Base-by-base conservation (phyloP, 2,113 vertebrate species). In the Maccullochella peelii region DNA sequence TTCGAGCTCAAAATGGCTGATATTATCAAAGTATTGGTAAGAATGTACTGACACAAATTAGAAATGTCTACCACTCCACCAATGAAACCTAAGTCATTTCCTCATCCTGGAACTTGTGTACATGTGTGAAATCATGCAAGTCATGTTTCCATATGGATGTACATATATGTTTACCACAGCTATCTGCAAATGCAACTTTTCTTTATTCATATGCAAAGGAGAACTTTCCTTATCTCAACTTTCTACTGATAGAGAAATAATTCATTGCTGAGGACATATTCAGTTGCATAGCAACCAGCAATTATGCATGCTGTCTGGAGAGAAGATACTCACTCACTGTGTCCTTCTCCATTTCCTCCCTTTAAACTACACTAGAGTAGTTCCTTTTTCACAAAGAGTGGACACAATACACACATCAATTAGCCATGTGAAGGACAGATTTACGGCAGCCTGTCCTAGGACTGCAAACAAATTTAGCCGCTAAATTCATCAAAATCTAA, bases 271-370 rank as follows among this genome's bases (percentile, higher is more conserved):
- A 83, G 86, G 88, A 91, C 92, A 89, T 82, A 87, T 94, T 91
- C 89, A 77, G 94, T 95, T 88, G 93, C 95, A 90, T 94, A 93
- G 94, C 94, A 95, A 94, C 94, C 88, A 79, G 90, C 86, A 94
- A 95, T 95, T 94, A 94, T 72, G 74, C 77, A 89, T 86, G 89
- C 79, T 82, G 90, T 90, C 85, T 86, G 78, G 89, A 90, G 80
- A 92, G 86, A 68, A 36, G 71, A 91, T 80, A 59, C 71, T 81
- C 73, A 85, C 83, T 88, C 71, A 72, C 71, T 71, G 81, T 84
- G 82, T 90, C 88, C 80, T 74, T 77, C 79, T 87, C 62, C 79
- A 66, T 75, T 69, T 80, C 78, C 75, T 80, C 55, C 80, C 50
- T 70, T 71, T 36, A 76, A 86, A 84, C 79, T 80, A 82, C 61